Conservation (phyloP, 2,113 vertebrate genomes). For the Rhynchomys soricoides region DNA sequence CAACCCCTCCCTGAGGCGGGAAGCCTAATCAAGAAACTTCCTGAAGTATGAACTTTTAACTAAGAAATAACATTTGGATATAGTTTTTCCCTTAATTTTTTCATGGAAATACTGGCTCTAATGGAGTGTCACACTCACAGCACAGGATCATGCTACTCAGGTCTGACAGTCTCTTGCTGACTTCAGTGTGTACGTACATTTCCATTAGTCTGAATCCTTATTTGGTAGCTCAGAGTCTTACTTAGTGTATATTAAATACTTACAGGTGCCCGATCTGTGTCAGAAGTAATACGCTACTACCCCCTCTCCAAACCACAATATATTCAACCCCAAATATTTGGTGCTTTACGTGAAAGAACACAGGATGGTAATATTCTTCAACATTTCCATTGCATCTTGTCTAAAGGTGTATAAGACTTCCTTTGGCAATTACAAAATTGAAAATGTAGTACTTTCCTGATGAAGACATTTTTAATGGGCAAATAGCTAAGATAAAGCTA, state of each 20-base stretch:
- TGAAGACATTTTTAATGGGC: neutral
- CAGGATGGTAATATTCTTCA: neutral
- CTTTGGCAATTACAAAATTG: neutral
- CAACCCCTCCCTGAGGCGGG: neutral
- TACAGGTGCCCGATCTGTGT: neutral
- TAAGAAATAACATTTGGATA: slow-evolving; percentile 37
- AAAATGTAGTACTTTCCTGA: neutral
- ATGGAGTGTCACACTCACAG: neutral
- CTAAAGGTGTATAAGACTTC: neutral
- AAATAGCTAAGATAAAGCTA: neutral
- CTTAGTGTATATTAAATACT: neutral
- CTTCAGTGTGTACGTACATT: slow-evolving; percentile 22
- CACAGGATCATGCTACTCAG: neutral
- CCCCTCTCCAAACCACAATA: neutral
- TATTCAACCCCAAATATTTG: neutral
- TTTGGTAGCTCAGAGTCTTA: neutral
- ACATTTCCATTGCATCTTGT: neutral
- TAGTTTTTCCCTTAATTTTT: slow-evolving; percentile 23
- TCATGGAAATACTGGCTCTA: slow-evolving; percentile 36
- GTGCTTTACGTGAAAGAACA: neutral
- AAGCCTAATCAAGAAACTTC: slow-evolving; percentile 64
- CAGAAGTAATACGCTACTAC: neutral
- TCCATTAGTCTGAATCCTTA: neutral
- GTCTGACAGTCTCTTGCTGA: neutral
- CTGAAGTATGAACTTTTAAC: slow-evolving; percentile 52